Conservation (phyloP, 2,888 invertebrate genomes). For the Blastobasis lacticolella region DNA sequence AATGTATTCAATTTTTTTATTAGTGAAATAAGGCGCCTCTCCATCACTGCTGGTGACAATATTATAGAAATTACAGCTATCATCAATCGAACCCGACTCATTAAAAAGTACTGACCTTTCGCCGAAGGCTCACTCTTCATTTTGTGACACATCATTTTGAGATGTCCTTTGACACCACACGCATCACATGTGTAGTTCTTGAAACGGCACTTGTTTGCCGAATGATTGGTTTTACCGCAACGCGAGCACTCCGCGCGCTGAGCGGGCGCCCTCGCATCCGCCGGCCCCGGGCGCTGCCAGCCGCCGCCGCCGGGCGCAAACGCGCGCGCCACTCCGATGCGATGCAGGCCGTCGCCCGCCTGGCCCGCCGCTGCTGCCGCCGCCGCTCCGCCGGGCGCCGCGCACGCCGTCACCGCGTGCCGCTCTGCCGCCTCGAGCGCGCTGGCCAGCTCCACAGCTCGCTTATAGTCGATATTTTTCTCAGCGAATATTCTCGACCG, state of each 20-base stretch:
- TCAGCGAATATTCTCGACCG: conserved; percentile 17
- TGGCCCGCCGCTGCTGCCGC: neutral
- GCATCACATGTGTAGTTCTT: neutral
- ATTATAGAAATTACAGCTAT: conserved; percentile 10
- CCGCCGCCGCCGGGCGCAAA: neutral
- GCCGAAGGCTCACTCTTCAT: neutral
- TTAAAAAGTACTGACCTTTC: conserved; percentile 2
- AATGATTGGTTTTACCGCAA: neutral
- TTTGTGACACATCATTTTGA: conserved; percentile 18
- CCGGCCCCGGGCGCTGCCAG: neutral
- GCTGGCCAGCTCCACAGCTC: conserved; percentile 17
- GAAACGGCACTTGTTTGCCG: neutral
- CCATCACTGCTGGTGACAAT: conserved; percentile 3
- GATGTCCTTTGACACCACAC: conserved; percentile 15
- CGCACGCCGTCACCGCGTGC: neutral
- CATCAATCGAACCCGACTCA: conserved; percentile 2
- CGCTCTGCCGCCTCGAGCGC: conserved; percentile 15
- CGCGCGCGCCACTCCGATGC: neutral
- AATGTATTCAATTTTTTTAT: conserved; percentile 4
- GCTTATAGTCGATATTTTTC: conserved; percentile 12
- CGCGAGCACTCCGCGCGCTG: neutral
- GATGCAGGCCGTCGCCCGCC: neutral
- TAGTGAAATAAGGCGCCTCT: conserved; percentile 7
- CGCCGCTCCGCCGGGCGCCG: neutral
- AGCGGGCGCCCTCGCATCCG: neutral